These are phyloP conservation scores for Nowickia ferox DNA, from an alignment of 2,888 invertebrate genomes.

Conservation along the genomic window DNA sequence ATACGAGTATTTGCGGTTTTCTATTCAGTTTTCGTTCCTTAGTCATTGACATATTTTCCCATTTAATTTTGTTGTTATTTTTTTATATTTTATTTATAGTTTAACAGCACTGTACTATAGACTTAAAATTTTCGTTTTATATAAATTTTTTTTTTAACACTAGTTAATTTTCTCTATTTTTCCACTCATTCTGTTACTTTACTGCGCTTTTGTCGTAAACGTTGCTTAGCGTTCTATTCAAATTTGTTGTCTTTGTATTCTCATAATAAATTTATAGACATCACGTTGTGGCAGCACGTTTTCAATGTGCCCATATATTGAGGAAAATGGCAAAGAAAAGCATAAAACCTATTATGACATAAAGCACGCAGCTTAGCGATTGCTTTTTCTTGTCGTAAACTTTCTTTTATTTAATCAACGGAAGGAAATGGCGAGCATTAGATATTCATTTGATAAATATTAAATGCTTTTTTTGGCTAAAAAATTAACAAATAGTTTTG, in stretches of 20 bases:
- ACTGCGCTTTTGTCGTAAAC: constrained; percentile 35
- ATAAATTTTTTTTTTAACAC: constrained; percentile 38
- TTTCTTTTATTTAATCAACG: constrained; percentile 27
- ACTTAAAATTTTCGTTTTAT: constrained; percentile 60
- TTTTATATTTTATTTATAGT: constrained; percentile 51
- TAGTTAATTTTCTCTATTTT: constrained; percentile 31
- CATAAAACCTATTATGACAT: constrained; percentile 32
- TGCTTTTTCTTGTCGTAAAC: not conserved
- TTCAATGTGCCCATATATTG: constrained; percentile 57
- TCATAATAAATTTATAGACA: constrained; percentile 61
- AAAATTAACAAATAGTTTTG: no score
- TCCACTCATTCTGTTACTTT: not conserved
- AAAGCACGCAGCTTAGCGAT: constrained; percentile 45
- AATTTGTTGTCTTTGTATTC: constrained; percentile 25
- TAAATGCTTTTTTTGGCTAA: not conserved
- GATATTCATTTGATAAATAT: constrained; percentile 10
- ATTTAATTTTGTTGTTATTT: constrained; percentile 43
- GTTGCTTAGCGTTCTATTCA: constrained; percentile 25
- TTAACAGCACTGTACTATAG: constrained; percentile 20
- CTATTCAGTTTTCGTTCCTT: constrained; percentile 17
- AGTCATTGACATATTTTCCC: constrained; percentile 40
- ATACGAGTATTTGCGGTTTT: constrained; percentile 48
- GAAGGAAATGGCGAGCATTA: constrained; percentile 62
- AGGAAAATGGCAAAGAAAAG: constrained; percentile 51
- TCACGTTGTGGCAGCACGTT: constrained; percentile 70